phyloP scores from a whole-genome alignment of 2,113 vertebrate species.

The Lophura nycthemera region DNA sequence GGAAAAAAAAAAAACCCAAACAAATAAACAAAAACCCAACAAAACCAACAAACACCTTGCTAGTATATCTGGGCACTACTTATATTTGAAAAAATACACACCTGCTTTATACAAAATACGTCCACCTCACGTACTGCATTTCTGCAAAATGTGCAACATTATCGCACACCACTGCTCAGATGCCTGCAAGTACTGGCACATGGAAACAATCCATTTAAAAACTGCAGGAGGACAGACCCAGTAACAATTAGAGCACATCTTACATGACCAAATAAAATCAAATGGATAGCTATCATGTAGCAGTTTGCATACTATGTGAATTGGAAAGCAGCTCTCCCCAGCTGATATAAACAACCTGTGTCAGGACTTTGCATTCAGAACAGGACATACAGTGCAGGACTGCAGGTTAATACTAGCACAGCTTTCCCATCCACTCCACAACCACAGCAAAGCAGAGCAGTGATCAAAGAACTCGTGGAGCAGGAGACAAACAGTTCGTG shows the following conservation, averaged over 20 bases:
- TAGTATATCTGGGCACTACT: neutral
- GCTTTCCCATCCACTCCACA: neutral
- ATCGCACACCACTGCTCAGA: neutral
- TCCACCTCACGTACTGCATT: neutral
- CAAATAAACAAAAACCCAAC: no score
- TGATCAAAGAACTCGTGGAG: neutral
- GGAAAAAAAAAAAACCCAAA: neutral
- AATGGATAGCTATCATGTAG: fast-evolving
- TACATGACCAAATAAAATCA: neutral
- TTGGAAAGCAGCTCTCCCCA: neutral
- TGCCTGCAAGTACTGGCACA: neutral
- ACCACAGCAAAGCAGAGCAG: neutral
- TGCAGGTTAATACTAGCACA: neutral
- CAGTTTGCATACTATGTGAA: neutral
- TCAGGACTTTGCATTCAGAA: neutral
- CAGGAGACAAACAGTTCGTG: neutral
- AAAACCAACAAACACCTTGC: no score
- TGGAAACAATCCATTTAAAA: neutral
- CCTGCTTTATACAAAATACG: neutral
- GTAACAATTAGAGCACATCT: neutral
- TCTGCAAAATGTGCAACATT: neutral
- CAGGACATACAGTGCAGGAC: neutral
- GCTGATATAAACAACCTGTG: neutral
- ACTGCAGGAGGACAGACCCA: neutral
- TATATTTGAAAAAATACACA: neutral